These are phyloP conservation scores for Brachypteracias leptosomus DNA, from an alignment of 2,113 vertebrate genomes.

Conservation along the genomic window DNA sequence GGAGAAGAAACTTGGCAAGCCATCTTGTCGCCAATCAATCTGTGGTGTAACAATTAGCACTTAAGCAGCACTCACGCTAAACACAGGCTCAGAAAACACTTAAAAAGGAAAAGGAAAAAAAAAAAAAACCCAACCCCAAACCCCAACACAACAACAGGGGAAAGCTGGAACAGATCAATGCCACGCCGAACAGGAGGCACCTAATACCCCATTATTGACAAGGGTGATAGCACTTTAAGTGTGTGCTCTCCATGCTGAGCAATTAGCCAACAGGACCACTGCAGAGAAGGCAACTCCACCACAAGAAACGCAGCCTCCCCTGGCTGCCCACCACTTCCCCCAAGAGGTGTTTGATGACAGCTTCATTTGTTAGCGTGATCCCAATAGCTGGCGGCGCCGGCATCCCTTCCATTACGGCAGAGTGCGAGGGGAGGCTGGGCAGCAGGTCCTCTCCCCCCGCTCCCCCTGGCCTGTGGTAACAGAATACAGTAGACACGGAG, in stretches of 20 bases:
- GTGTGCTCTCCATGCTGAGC: conserved; percentile 75
- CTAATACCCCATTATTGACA: conserved; percentile 85
- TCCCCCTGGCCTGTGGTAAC: conserved; percentile 78
- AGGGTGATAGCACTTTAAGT: conserved; percentile 82
- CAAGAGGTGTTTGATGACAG: conserved; percentile 75
- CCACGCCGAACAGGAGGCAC: conserved; percentile 64
- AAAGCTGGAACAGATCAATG: conserved; percentile 87
- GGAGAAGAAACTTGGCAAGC: conserved; percentile 76
- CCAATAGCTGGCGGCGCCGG: conserved; percentile 77
- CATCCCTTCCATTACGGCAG: conserved; percentile 83
- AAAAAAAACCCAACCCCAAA: background rate
- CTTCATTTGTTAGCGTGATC: conserved; percentile 72
- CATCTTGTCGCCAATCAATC: conserved; percentile 84
- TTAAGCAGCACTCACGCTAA: conserved; percentile 80
- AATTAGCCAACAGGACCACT: conserved; percentile 74
- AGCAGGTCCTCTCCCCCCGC: background rate
- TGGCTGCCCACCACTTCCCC: conserved; percentile 49
- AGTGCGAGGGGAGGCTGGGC: conserved; percentile 55
- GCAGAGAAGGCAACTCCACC: conserved; percentile 63
- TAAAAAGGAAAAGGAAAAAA: background rate
- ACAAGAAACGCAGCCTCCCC: background rate
- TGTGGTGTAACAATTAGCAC: conserved; percentile 88
- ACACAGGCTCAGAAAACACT: conserved; percentile 77
- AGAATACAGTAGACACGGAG: conserved; percentile 88
- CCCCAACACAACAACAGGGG: conserved; percentile 43